Evolutionary conservation across 2,113 vertebrate genomes (phyloP).

Genomic region (Mirounga angustirostris): DNA sequence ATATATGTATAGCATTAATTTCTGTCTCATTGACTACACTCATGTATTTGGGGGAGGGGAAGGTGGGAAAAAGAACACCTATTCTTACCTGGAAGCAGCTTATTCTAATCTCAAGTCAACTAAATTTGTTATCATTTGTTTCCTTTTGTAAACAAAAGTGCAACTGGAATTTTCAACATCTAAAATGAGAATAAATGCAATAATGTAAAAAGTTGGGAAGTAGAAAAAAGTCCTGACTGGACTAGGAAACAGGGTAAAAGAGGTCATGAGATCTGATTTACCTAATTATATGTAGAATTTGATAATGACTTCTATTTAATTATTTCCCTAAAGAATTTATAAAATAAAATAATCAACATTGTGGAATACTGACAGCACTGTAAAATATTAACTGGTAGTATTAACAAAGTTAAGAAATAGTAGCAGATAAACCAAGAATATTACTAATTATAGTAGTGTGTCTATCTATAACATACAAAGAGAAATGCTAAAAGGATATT

Average conservation of each 20-base stretch:
- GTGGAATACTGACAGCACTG: background rate
- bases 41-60: background rate
- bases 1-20: background rate
- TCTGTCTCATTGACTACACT: background rate
- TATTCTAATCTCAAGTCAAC: background rate
- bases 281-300: background rate
- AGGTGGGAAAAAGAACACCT: background rate
- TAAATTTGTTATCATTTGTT: background rate
- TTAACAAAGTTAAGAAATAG: background rate
- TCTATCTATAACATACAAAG: background rate
- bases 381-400: background rate
- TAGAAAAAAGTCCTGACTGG: background rate
- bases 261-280: background rate
- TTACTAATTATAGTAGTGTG: background rate
- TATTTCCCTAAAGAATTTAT: background rate
- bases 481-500: background rate
- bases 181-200: slow-evolving; percentile 22
- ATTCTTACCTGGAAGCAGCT: background rate
- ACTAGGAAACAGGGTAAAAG: background rate
- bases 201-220: slow-evolving; percentile 5
- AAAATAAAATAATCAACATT: background rate
- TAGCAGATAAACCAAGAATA: background rate
- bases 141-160: slow-evolving; percentile 5
- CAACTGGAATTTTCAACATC: slow-evolving; percentile 23
- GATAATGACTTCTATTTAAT: slow-evolving; percentile 12